Percentiles rank a stretch among this genome's conserved stretches.
Conservation (phyloP, 2,113 vertebrate species). For the Craseonycteris thonglongyai region DNA sequence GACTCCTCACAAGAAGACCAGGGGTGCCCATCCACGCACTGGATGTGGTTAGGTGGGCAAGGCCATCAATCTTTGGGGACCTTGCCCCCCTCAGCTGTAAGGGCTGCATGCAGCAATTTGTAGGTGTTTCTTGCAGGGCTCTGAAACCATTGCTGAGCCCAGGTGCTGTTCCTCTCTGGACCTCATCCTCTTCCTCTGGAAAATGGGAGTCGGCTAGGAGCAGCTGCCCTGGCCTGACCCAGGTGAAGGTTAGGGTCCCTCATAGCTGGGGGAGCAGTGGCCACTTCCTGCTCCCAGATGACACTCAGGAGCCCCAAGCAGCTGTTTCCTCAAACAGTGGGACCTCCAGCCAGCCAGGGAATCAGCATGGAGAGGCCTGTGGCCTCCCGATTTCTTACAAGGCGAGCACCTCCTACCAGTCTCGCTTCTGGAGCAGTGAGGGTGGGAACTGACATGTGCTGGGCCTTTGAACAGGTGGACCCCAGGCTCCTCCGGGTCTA, state of each 20-base stretch:
- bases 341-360: neutral
- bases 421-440: neutral
- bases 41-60: neutral
- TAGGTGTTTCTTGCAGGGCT: neutral
- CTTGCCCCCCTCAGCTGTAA: neutral
- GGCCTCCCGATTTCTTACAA: neutral
- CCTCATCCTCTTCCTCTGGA: neutral
- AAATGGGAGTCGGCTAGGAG: too few species aligned
- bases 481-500: neutral
- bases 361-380: neutral
- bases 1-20: neutral
- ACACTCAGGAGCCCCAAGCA: neutral
- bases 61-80: too few species aligned
- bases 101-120: neutral
- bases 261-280: neutral
- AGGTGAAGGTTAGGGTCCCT: neutral
- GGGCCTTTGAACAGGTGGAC: neutral
- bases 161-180: neutral
- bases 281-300: accelerated
- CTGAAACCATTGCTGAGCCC: neutral
- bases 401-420: neutral
- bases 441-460: neutral
- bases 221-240: too few species aligned
- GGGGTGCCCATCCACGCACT: neutral
- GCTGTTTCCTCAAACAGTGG: neutral